A percentile compares a stretch with the other conserved stretches of the same genome.
These are phyloP conservation scores for Turritopsis rubra DNA, from an alignment of 30 jellyfish, hydroid and myxozoan genomes.

Conservation along the genomic window DNA sequence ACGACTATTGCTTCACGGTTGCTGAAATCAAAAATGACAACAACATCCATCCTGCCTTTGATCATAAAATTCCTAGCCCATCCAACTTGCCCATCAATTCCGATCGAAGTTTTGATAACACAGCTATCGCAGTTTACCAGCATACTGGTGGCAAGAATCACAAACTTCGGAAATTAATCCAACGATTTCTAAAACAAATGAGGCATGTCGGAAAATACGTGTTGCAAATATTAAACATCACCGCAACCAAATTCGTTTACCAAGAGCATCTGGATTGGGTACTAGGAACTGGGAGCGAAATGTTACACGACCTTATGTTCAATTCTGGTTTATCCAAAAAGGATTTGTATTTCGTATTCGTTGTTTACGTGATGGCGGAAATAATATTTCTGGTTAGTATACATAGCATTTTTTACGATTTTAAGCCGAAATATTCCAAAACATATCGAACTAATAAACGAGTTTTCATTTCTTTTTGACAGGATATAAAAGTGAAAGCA, in stretches of 20 bases:
- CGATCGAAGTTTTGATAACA: neutral
- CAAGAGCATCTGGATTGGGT: neutral
- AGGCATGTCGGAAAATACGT: neutral
- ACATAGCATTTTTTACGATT: neutral
- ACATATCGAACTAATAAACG: neutral
- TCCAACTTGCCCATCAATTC: neutral
- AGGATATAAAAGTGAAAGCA: neutral
- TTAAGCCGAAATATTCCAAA: neutral
- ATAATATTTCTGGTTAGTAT: neutral
- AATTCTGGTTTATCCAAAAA: neutral
- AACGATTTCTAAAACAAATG: neutral
- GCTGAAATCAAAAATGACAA: neutral
- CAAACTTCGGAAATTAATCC: neutral
- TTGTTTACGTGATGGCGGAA: neutral
- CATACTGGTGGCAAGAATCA: too few species aligned
- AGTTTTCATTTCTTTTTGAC: neutral
- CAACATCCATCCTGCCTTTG: neutral
- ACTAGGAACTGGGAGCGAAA: neutral
- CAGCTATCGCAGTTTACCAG: neutral
- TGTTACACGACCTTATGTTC: neutral
- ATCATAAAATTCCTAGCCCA: neutral
- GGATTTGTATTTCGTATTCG: neutral
- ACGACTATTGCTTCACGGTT: neutral
- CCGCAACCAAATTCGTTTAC: neutral
- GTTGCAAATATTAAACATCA: neutral